phyloP scores from a whole-genome alignment of 2,888 invertebrate species.

The Drosophila nr. fundita region DNA sequence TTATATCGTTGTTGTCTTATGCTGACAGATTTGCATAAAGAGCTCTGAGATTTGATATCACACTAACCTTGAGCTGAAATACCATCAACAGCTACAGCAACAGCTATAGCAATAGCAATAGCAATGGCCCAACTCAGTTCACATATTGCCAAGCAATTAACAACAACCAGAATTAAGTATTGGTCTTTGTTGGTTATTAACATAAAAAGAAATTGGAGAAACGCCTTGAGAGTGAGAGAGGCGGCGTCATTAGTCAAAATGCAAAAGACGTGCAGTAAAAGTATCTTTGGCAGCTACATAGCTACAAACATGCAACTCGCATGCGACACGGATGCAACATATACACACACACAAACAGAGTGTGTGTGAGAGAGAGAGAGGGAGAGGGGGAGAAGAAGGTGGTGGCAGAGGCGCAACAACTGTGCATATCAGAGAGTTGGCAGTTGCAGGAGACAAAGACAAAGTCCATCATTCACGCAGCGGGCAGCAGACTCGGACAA shows the following conservation, averaged over 20 bases:
- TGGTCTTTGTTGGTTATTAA: slow-evolving; percentile 61
- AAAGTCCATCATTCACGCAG: slow-evolving; percentile 83
- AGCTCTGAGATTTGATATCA: slow-evolving; percentile 48
- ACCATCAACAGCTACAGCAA: slow-evolving; percentile 16
- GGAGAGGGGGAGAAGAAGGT: background rate
- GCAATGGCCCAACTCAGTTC: background rate
- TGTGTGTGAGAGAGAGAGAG: background rate
- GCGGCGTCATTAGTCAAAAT: slow-evolving; percentile 75
- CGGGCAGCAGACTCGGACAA: slow-evolving; percentile 75
- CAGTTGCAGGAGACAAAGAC: slow-evolving; percentile 71
- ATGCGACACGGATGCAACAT: slow-evolving; percentile 55
- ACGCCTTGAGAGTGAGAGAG: slow-evolving; percentile 52
- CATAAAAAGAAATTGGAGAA: slow-evolving; percentile 67
- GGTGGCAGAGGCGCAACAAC: slow-evolving; percentile 22
- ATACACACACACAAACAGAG: background rate
- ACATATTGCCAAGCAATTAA: slow-evolving; percentile 44
- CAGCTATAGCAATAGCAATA: slow-evolving; percentile 10
- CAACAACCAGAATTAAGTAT: slow-evolving; percentile 47
- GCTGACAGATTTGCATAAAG: slow-evolving; percentile 60
- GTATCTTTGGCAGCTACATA: slow-evolving; percentile 79
- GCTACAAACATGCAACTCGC: slow-evolving; percentile 74
- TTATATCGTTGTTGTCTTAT: slow-evolving; percentile 24
- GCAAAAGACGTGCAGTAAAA: slow-evolving; percentile 75
- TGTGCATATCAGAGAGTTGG: slow-evolving; percentile 49
- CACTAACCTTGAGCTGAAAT: slow-evolving; percentile 51